Base-by-base conservation (phyloP, 2,888 invertebrate genomes). In the Caenorhabditis sp. region DNA sequence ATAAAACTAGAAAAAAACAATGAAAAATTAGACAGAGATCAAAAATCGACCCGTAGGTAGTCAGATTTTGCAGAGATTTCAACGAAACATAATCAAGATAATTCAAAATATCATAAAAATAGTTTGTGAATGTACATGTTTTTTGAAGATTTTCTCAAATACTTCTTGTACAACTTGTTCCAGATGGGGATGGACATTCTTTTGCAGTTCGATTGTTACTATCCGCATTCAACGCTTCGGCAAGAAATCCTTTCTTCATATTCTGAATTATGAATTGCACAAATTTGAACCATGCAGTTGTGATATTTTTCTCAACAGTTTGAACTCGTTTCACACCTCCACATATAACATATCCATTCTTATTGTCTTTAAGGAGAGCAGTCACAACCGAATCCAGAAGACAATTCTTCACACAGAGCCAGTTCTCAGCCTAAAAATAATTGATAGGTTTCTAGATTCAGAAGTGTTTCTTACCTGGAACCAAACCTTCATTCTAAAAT, bases 321-420 rank as follows among this genome's bases (percentile, higher is more conserved):
- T 69, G 65, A 0, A 69, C 69, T 49, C 63, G 62, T 50, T 69
- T 70, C 27, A 65, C 20, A 1, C 70, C 75, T 12, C 70, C 70
- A 38, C 70, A 71, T 27, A 70, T 65, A 31, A 70, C 54, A 50
- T 76, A 76, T 14, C 31, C n/a, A 69, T 75, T 71, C 60, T 75
- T 75, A 23, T 64, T 63, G 54, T 75, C 75, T 36, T 74, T 71
- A 21, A 72, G 21, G 17, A 74, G 67, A 38, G 74, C 74, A 5
- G 67, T 60, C 10, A 78, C 62, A 43, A 78, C 70, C 12, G 75
- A 70, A 60, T 78, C 78, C 14, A 78, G 61, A 8, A 78, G 72
- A 63, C 75, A 74, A 54, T 78, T 78, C 50, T 78, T 78, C 36
- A 78, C 78, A 59, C 78, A 78, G 12, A 78, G 63, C 78, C 78